Evolutionary conservation across 1,140 invertebrate genomes (phyloP), one percentile per base, ranked within the genome.

Genomic region (Eubasilissa regina): DNA sequence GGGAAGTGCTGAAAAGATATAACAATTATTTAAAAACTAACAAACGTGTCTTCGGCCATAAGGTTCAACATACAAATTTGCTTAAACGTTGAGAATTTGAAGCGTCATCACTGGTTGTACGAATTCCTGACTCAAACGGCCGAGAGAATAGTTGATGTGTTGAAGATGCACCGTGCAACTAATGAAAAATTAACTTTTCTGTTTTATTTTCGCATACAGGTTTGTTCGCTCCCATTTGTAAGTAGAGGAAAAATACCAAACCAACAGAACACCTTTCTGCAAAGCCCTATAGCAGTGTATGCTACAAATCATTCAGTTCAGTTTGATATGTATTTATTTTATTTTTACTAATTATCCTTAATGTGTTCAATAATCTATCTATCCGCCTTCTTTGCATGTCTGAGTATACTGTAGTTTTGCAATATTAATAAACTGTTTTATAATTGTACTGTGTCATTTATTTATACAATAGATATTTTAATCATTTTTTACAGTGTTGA

Each of bases 141-240:
- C 9, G 4, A 12, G 51, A 53, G 11, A n/a, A 13, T 17, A 6
- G 51, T 53, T 6, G 12, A 53, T 56, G 19, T 56, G 9, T 9
- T n/a, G 15, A 9, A 9, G 15, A 17, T 15, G 13, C 19, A 6
- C 19, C 7, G 3, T 56, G 15, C 15, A n/a, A 15, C 8, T 25
- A 1, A 62, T 43, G 10, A 11, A 58, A 17, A 53, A 73, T 43
- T 73, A 1, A 13, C 70, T 25, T 73, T 53, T 74, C n/a, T 17
- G 0, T 75, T 75, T 64, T 76, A 25, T 76, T 62, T 76, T 76
- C 15, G 58, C 58, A 76, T 64, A 58, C 74, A 76, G 74, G 74
- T 58, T 43, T 60, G 45, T 64, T 21, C 74, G 45, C 3, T 76
- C 74, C 44, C 55, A 76, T 47, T 76, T 76, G 45, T 76, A 64